These are phyloP conservation scores for Eupithecia subumbrata DNA, from an alignment of 2,888 invertebrate species.

Conservation along the genomic window DNA sequence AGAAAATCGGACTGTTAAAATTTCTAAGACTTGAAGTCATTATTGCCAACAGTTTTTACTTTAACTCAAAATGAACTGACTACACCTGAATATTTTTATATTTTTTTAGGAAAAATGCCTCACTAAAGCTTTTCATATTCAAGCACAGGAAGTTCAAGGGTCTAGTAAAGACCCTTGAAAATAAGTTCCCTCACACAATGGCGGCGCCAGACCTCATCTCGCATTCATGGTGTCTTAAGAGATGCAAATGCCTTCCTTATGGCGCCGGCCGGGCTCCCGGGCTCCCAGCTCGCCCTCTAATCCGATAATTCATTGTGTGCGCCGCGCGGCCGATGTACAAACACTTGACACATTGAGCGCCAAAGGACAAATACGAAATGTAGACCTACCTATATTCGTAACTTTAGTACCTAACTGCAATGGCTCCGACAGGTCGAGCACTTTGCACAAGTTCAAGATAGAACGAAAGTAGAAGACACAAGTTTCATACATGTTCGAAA, in stretches of 20 bases:
- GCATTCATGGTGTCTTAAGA: slow-evolving; percentile 53
- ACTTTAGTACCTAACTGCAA: neutral
- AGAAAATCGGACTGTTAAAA: too few species aligned
- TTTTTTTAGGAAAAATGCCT: neutral
- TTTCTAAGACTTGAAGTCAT: neutral
- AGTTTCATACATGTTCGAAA: neutral
- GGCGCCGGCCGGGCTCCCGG: slow-evolving; percentile 39
- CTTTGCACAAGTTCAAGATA: neutral
- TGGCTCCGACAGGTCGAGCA: neutral
- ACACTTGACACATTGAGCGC: neutral
- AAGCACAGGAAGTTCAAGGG: slow-evolving; percentile 1
- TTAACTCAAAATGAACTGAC: neutral
- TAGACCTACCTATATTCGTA: too few species aligned
- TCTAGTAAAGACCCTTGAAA: neutral
- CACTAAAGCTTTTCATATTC: neutral
- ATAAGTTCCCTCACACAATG: neutral
- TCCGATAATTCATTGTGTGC: slow-evolving; percentile 50
- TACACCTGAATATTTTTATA: neutral
- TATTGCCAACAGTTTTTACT: neutral
- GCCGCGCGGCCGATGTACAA: slow-evolving; percentile 3
- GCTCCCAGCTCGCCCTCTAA: slow-evolving; percentile 39
- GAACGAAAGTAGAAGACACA: neutral
- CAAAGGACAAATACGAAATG: neutral
- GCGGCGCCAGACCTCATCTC: slow-evolving; percentile 39
- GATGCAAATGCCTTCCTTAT: slow-evolving; percentile 51